A percentile compares a stretch with the other conserved stretches of the same genome.
phyloP scores from a whole-genome alignment of 2,113 vertebrate genomes.

The Nerophis ophidion region DNA sequence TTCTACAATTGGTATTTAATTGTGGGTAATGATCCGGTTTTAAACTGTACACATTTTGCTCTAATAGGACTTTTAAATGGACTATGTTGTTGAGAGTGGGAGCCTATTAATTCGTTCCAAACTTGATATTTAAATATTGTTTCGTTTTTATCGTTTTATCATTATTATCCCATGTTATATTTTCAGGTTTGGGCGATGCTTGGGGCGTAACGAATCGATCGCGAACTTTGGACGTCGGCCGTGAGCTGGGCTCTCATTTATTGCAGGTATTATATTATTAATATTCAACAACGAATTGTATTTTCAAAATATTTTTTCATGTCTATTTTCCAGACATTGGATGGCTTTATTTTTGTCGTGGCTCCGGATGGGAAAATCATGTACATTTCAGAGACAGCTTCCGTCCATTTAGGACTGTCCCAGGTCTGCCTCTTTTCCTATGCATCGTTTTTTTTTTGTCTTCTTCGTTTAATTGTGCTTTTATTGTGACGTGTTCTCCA shows the following conservation, averaged over 20 bases:
- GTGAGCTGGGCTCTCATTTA: constrained; percentile 89
- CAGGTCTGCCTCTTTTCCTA: constrained; percentile 73
- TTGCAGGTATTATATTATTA: constrained; percentile 75
- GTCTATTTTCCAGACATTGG: constrained; percentile 77
- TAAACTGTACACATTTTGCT: too few relatives aligned
- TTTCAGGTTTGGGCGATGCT: constrained; percentile 87
- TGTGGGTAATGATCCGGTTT: too few relatives aligned
- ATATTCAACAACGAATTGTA: neutral
- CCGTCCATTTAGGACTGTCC: constrained; percentile 91
- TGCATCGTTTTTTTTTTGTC: neutral
- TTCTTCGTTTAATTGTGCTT: neutral
- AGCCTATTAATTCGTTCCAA: too few relatives aligned
- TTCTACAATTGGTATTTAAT: too few relatives aligned
- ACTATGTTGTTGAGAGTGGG: too few relatives aligned
- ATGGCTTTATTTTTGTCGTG: constrained; percentile 95
- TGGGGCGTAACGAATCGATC: constrained; percentile 88
- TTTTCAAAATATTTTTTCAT: neutral
- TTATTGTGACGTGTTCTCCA: constrained; percentile 64
- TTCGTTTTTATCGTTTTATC: neutral
- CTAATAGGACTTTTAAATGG: too few relatives aligned
- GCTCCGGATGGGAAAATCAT: constrained; percentile 97
- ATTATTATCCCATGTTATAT: neutral
- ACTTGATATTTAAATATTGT: neutral
- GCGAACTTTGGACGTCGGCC: constrained; percentile 85
- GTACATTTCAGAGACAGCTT: constrained; percentile 96